These are phyloP conservation scores for Aegotheles bennettii DNA, from an alignment of 2,113 vertebrate genomes.

Conservation along the genomic window DNA sequence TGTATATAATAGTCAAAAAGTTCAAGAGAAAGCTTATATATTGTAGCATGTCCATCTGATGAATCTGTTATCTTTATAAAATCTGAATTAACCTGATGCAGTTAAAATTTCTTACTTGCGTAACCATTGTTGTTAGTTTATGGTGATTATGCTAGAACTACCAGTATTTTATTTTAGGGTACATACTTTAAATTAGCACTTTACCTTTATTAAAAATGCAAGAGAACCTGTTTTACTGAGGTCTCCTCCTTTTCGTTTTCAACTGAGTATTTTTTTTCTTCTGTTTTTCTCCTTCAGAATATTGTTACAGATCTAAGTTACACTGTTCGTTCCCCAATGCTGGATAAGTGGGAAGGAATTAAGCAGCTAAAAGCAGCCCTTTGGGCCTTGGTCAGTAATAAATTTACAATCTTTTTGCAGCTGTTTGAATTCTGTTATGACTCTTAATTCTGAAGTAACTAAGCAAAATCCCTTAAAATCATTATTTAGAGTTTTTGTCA, in stretches of 20 bases:
- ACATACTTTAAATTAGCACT: background rate
- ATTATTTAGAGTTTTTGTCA: no score
- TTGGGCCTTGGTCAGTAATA: conserved; percentile 91
- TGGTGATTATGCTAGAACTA: background rate
- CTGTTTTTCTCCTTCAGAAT: conserved; percentile 73
- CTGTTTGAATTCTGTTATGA: background rate
- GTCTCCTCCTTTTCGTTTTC: background rate
- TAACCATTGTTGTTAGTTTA: background rate
- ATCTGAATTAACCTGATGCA: background rate
- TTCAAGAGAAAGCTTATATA: background rate
- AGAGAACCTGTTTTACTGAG: background rate
- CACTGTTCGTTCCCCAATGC: conserved; percentile 88
- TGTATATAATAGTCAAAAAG: background rate
- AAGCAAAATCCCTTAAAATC: background rate
- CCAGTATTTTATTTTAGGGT: background rate
- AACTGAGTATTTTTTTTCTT: background rate
- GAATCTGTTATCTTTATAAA: background rate
- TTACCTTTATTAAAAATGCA: background rate
- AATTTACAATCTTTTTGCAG: background rate
- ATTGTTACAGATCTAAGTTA: conserved; percentile 95
- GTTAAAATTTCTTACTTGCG: background rate
- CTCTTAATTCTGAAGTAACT: background rate
- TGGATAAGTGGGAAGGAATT: conserved; percentile 98
- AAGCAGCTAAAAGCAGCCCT: conserved; percentile 97
- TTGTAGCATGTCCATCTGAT: background rate